Evolutionary conservation across 2,888 invertebrate genomes (phyloP), one percentile per base, ranked within the genome.

Genomic region (Chaitophorus viminalis): DNA sequence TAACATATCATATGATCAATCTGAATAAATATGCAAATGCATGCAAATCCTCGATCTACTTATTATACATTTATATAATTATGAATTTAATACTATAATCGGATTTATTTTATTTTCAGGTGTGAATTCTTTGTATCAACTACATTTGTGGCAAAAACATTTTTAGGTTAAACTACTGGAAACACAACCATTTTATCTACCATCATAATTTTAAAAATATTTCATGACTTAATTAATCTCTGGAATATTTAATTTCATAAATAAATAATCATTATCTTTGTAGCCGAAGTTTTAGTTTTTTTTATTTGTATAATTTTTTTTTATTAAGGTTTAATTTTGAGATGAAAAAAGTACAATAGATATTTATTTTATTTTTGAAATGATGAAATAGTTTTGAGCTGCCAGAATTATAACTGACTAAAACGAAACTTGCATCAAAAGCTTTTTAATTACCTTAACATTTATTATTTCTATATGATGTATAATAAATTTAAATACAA

Each of bases 191-290:
- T 21, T 65, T 54, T 39, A 75, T 75, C 60, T 84, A 82, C 29
- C 70, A 65, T 31, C 9, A 68, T 52, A n/a, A 68, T 68, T n/a
- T 84, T 9, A 60, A 21, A 21, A 75, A 36, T 76, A 84, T 76
- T 84, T 85, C 31, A 85, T 77, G 52, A 31, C 68, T 84, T 76
- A n/a, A 84, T 77, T 68, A 85, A 85, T 17, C 18, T 17, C 17
- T 76, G 31, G 25, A 84, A 77, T 52, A 76, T 75, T 85, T 33
- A 60, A 33, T 31, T 72, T 52, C n/a, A 33, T 21, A 76, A 75
- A 75, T 65, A 84, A 31, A 46, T 31, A n/a, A 52, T 68, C 31
- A 84, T 31, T 4, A 60, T 21, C 36, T 77, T 85, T 85, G 84
- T 85, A 85, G 77, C 68, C 65, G 46, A 33, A 31, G 76, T 76